Conservation (phyloP, 1,140 invertebrate genomes). For the Apis dorsata region DNA sequence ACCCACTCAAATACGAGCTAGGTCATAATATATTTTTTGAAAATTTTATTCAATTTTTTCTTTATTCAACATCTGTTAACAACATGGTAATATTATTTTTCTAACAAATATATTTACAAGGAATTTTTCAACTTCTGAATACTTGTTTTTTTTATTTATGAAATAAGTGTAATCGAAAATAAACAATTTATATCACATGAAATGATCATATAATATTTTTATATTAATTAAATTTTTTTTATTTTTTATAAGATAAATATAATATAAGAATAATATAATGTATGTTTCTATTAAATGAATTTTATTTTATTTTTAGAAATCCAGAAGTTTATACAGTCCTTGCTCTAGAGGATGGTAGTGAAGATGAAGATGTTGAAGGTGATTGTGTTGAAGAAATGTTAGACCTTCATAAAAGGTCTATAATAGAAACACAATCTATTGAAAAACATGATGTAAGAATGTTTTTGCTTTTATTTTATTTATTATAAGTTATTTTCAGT, state of each 20-base stretch:
- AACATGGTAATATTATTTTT: background rate
- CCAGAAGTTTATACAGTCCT: slow-evolving; percentile 72
- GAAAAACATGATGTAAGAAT: slow-evolving; percentile 76
- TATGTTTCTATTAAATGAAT: background rate
- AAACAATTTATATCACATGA: slow-evolving; percentile 21
- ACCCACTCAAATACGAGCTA: slow-evolving; percentile 44
- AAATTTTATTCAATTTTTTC: background rate
- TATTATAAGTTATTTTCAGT: slow-evolving; percentile 10
- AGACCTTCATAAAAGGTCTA: slow-evolving; percentile 69
- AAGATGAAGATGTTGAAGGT: slow-evolving; percentile 71
- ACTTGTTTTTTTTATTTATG: background rate
- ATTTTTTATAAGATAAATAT: background rate
- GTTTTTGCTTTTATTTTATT: background rate
- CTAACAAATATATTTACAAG: background rate
- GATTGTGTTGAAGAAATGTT: slow-evolving; percentile 74
- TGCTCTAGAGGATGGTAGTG: slow-evolving; percentile 73
- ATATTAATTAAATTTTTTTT: background rate
- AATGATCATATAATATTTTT: background rate
- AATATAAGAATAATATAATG: background rate
- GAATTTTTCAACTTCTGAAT: background rate
- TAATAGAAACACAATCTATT: slow-evolving; percentile 69
- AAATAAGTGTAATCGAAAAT: background rate
- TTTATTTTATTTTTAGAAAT: slow-evolving; percentile 63
- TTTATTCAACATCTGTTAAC: background rate
- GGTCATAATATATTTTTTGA: slow-evolving; percentile 24